A percentile compares a stretch with the other conserved stretches of the same genome.
Conservation (phyloP, 2,797 vertebrate species). For the Malacoraja senta region DNA sequence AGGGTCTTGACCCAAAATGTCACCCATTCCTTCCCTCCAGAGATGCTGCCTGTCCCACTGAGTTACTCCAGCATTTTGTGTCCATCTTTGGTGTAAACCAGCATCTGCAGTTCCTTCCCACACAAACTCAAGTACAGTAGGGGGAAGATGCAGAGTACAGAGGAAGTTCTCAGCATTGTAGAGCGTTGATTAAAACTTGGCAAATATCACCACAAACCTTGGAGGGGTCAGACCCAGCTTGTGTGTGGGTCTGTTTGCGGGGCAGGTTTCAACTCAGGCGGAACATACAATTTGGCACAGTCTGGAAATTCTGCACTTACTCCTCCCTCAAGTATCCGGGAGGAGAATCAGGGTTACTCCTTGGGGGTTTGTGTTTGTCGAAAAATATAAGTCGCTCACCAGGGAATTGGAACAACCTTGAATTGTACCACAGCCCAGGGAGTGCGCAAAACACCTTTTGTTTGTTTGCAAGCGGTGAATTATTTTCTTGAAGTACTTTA, state of each 20-base stretch:
- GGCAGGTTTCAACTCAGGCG: not conserved
- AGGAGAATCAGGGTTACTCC: not conserved
- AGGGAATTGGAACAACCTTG: not conserved
- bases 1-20: no score
- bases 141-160: no score
- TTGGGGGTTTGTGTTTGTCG: not conserved
- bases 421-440: not conserved
- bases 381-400: not conserved
- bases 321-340: no score
- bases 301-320: not conserved
- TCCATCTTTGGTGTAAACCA: no score
- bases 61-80: no score
- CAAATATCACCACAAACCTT: not conserved
- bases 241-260: not conserved
- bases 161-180: no score
- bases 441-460: not conserved
- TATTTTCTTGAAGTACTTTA: not conserved
- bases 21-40: no score
- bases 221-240: not conserved
- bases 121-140: no score
- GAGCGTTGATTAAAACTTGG: not conserved
- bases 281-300: not conserved
- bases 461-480: not conserved
- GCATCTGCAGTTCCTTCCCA: no score
- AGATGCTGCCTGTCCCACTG: no score